Evolutionary conservation across 2,113 vertebrate species (phyloP).

Genomic region (Prionailurus viverrinus): DNA sequence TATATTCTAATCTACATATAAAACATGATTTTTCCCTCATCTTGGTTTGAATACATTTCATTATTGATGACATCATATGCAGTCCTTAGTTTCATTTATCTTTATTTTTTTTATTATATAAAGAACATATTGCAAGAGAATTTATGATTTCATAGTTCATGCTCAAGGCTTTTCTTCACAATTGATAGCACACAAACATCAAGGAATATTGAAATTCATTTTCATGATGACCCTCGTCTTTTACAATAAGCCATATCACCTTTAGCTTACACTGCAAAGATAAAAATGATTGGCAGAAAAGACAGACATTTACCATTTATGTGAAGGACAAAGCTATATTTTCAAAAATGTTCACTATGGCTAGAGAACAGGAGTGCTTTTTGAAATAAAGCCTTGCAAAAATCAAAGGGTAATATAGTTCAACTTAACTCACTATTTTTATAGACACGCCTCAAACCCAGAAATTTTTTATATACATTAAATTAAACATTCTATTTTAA

Average conservation of each 20-base stretch:
- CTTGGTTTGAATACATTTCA: neutral
- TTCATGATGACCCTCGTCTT: conserved; percentile 43
- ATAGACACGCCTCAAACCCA: neutral
- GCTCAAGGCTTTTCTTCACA: conserved; percentile 25
- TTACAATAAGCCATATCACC: conserved; percentile 50
- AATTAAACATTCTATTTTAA: neutral
- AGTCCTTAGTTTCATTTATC: conserved; percentile 35
- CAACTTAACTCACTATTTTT: neutral
- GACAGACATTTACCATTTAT: conserved; percentile 33
- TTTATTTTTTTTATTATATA: conserved; percentile 33
- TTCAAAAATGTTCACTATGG: conserved; percentile 39
- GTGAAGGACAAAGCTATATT: conserved; percentile 57
- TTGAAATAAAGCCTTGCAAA: conserved; percentile 36
- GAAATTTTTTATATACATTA: neutral
- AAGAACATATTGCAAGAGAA: conserved; percentile 55
- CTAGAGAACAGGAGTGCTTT: conserved; percentile 56
- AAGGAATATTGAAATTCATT: conserved; percentile 56
- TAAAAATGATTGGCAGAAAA: conserved; percentile 61
- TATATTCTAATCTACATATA: neutral
- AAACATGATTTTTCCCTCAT: neutral
- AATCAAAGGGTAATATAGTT: neutral
- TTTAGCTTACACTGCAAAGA: conserved; percentile 59
- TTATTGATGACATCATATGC: conserved; percentile 27
- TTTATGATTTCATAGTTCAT: conserved; percentile 64
- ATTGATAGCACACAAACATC: conserved; percentile 46